Conservation (phyloP, 2,797 vertebrate species). For the Pseudopleuronectes americanus region DNA sequence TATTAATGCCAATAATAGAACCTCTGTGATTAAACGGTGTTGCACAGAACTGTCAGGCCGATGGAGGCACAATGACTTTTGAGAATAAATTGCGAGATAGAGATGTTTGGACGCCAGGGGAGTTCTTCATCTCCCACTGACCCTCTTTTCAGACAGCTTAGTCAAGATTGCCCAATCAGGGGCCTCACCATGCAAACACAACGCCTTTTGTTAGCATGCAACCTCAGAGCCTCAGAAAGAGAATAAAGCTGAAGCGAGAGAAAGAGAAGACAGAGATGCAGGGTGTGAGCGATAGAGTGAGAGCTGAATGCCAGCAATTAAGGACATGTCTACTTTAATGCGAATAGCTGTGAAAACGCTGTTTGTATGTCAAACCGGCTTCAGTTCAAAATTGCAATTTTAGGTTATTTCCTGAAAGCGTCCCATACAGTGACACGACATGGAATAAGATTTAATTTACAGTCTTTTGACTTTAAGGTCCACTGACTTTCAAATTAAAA, state of each 20-base stretch:
- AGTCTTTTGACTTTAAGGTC: not conserved
- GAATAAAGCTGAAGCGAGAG: slow-evolving; percentile 66
- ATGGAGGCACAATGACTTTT: slow-evolving; percentile 22
- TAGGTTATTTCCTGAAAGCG: slow-evolving; percentile 6
- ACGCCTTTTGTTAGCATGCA: slow-evolving; percentile 83
- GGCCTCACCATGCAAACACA: slow-evolving; percentile 84
- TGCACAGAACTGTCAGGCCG: slow-evolving; percentile 20
- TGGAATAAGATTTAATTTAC: slow-evolving; percentile 9
- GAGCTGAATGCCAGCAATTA: slow-evolving; percentile 74
- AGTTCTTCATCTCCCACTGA: slow-evolving; percentile 81
- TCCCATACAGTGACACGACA: not conserved
- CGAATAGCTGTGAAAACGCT: slow-evolving; percentile 49
- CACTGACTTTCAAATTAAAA: not conserved
- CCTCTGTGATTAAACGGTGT: slow-evolving; percentile 19
- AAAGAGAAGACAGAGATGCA: slow-evolving; percentile 65
- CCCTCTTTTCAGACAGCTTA: slow-evolving; percentile 83
- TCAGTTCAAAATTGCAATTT: slow-evolving; percentile 24
- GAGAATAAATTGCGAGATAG: slow-evolving; percentile 67
- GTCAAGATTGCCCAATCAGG: slow-evolving; percentile 82
- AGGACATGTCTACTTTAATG: slow-evolving; percentile 47
- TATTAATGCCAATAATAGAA: not conserved
- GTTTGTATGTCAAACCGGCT: slow-evolving; percentile 44
- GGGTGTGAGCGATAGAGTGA: slow-evolving; percentile 56
- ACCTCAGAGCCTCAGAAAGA: slow-evolving; percentile 69
- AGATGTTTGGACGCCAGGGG: slow-evolving; percentile 75